Base-by-base conservation (phyloP, 2,888 invertebrate species). In the Acleris cristana region DNA sequence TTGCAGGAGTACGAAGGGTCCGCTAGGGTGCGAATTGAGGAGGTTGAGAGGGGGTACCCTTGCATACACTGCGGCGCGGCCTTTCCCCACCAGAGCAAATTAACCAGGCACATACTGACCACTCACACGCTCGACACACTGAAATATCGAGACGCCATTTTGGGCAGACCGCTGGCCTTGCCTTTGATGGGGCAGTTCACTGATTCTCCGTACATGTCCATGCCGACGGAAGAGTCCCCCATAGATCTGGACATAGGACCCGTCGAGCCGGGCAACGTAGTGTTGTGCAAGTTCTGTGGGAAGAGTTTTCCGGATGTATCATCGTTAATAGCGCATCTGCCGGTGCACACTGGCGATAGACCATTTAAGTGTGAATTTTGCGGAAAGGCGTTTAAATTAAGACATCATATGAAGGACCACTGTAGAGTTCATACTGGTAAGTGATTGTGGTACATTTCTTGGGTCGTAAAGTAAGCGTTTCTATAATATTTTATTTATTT, bases 391-490 rank as follows among this genome's bases (percentile, higher is more conserved):
- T 98, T 98, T 94, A 98, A 98, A 88, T 93, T 98, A 83, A 94
- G 97, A 72, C 97, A 98, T 88, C 97, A 98, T 93, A 97, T 98
- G 97, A 98, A 98, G 92, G 97, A 98, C 93, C 98, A 98, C 87
- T 97, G 97, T 93, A 95, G 97, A 82, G 97, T 98, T 72, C 98
- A 98, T 88, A 98, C 97, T 77, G 98, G 95, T 95, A 89, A 94
- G 94, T 87, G 6, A 30, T 10, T 52, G 10, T 7, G 4, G 48
- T 44, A 26, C 30, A 45, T 64, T 16, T 19, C 44, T 52, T 10
- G n/a, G 16, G 58, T 57, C 16, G 19, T 58, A n/a, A 18, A 51
- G 21, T 53, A 34, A 76, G 44, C 5, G 26, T n/a, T 19, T 12
- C 53, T 60, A 12, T 26, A 54, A 51, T 18, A 57, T 52, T 14